These are phyloP conservation scores for Sussaba pulchella DNA, from an alignment of 2,888 invertebrate species.

Conservation along the genomic window DNA sequence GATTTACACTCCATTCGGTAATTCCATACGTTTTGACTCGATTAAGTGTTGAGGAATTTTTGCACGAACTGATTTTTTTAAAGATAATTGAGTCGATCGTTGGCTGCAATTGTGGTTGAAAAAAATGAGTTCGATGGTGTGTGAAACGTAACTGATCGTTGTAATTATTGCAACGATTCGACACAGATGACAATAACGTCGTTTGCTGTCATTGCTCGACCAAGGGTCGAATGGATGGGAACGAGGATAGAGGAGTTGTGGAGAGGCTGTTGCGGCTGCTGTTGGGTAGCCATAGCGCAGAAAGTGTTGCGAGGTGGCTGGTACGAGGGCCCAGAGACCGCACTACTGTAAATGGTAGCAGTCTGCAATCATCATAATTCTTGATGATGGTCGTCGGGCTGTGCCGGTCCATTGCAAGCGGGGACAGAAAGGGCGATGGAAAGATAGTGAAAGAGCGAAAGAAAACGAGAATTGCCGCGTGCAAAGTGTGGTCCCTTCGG, in stretches of 20 bases:
- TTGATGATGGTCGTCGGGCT: slow-evolving; percentile 77
- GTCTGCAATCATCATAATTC: slow-evolving; percentile 83
- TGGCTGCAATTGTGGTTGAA: slow-evolving; percentile 14
- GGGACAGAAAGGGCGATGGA: slow-evolving; percentile 60
- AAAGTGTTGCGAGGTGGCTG: slow-evolving; percentile 49
- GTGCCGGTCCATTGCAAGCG: slow-evolving; percentile 61
- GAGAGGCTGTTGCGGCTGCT: neutral
- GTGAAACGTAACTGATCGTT: slow-evolving; percentile 2
- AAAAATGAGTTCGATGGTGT: neutral
- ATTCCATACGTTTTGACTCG: too few relatives aligned
- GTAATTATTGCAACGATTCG: neutral
- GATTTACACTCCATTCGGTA: too few relatives aligned
- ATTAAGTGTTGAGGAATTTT: too few relatives aligned
- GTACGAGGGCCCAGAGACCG: slow-evolving; percentile 73
- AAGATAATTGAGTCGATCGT: neutral
- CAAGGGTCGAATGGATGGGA: too few relatives aligned
- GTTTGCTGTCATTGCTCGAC: neutral
- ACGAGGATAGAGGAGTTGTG: neutral
- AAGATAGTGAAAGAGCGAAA: slow-evolving; percentile 17
- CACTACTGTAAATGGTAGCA: slow-evolving; percentile 83
- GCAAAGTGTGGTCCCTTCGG: slow-evolving; percentile 41
- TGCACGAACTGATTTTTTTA: too few relatives aligned
- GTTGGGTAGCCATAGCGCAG: slow-evolving; percentile 22
- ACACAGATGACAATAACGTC: slow-evolving; percentile 2
- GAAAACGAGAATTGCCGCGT: slow-evolving; percentile 4